Evolutionary conservation across 2,888 invertebrate genomes (phyloP).

Genomic region (Noctua fimbriata): DNA sequence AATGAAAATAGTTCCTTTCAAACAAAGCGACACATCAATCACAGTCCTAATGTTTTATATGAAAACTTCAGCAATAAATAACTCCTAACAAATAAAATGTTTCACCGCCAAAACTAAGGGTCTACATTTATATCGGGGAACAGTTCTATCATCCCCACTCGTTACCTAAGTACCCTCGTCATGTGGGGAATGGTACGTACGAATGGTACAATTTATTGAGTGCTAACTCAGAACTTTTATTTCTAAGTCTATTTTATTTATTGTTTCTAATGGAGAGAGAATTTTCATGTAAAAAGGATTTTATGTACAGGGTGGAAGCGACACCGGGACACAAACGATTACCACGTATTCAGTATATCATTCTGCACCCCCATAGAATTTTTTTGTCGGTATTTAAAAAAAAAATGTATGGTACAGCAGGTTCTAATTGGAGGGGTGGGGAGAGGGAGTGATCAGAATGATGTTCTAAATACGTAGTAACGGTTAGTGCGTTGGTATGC

Average conservation of each 20-base stretch:
- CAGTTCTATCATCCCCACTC: slow-evolving; percentile 48
- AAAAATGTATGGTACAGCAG: too few species aligned
- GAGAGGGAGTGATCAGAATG: too few species aligned
- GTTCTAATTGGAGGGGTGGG: too few species aligned
- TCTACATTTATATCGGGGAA: slow-evolving; percentile 26
- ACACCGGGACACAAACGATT: background rate
- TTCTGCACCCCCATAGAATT: too few species aligned
- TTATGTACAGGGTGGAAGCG: background rate
- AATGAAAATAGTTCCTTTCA: slow-evolving; percentile 1
- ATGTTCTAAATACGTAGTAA: too few species aligned
- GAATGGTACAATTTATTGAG: slow-evolving; percentile 42
- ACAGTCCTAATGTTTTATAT: background rate
- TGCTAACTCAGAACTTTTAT: slow-evolving; percentile 22
- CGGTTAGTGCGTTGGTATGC: too few species aligned
- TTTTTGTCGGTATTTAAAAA: too few species aligned
- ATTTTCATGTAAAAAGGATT: slow-evolving; percentile 3
- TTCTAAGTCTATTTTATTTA: slow-evolving; percentile 28
- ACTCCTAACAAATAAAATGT: slow-evolving; percentile 20
- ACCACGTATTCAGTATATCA: background rate
- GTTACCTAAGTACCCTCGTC: slow-evolving; percentile 52
- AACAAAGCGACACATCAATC: slow-evolving; percentile 13
- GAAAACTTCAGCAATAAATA: slow-evolving; percentile 34
- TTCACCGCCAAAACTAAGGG: slow-evolving; percentile 29
- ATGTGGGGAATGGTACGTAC: slow-evolving; percentile 18
- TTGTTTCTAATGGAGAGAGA: slow-evolving; percentile 18